Conservation (phyloP, 2,113 vertebrate genomes). For the Nematolebias whitei region DNA sequence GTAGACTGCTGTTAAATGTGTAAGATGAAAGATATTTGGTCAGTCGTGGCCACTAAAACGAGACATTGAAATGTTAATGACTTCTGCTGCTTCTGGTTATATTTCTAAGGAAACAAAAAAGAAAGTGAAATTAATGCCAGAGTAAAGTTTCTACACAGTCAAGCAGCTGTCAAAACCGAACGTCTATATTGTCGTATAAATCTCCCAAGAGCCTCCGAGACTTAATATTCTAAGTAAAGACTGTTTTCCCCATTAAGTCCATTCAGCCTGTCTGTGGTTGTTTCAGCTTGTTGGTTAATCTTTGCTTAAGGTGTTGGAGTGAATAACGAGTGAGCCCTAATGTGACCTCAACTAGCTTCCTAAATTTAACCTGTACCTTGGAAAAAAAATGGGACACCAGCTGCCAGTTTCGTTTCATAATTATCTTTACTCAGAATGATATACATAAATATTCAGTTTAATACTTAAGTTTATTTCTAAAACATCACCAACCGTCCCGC, state of each 20-base stretch:
- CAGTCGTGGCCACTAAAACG: conserved; percentile 39
- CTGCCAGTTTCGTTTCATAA: conserved; percentile 8
- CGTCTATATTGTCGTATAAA: conserved; percentile 30
- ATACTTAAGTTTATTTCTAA: conserved; percentile 29
- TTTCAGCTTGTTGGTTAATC: conserved; percentile 45
- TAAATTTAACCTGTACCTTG: conserved; percentile 19
- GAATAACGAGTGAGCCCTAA: conserved; percentile 31
- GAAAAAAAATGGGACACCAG: conserved; percentile 21
- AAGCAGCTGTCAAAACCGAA: conserved; percentile 49
- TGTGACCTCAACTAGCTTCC: conserved; percentile 46
- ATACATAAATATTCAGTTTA: conserved; percentile 12
- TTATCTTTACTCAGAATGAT: conserved; percentile 23
- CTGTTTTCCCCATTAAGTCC: conserved; percentile 50
- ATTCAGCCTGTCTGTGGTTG: conserved; percentile 39
- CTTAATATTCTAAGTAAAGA: conserved; percentile 36
- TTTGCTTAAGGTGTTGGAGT: conserved; percentile 45
- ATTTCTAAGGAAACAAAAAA: conserved; percentile 45
- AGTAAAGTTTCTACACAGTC: conserved; percentile 28
- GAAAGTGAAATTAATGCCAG: conserved; percentile 17
- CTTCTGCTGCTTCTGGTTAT: conserved; percentile 50
- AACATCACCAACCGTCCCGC: neutral
- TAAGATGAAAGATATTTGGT: conserved; percentile 37
- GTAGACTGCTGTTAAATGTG: conserved; percentile 61
- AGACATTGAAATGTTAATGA: conserved; percentile 25
- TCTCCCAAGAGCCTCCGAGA: conserved; percentile 14